Base-by-base conservation (phyloP, 2,113 vertebrate species). In the Dendropsophus ebraccatus region DNA sequence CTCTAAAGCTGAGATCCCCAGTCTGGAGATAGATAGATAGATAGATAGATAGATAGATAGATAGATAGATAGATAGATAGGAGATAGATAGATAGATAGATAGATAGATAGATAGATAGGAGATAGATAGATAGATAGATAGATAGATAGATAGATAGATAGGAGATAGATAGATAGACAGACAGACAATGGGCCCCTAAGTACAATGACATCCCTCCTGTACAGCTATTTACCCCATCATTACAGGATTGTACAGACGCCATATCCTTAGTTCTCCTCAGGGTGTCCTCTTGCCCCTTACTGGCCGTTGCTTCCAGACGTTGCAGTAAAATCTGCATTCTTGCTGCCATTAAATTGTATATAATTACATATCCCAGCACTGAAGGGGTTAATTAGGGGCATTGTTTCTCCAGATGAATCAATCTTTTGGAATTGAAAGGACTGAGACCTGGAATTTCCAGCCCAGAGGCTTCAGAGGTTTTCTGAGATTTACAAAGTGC, bases 361-460 rank as follows among this genome's bases (percentile, higher is more conserved):
- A 73, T 45, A 9, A 47, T 47, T 28, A 49, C 25, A 16, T 47
- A n/a, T 49, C 14, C 4, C 6, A 7, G 23, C 23, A 41, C 35
- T 41, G 14, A 83, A 56, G 1, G 74, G n/a, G 60, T 78, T 78
- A 85, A 85, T 35, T 4, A 3, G 11, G 52, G 58, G 28, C 32
- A 62, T 32, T 60, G 45, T 85, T 49, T 37, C 62, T 54, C 13
- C 23, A 69, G 74, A 85, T 12, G 41, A 37, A 30, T 84, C 60
- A 79, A 30, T 28, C 47, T 86, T 72, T 7, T 56, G 41, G 65
- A 47, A 80, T n/a, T 65, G 74, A 69, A 69, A 41, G 60, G 60
- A 85, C 25, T 50, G 58, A 30, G 62, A 32, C 49, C 28, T 70
- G 84, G 84, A 86, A 86, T 86, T 79, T 80, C 1, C 58, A 70